Base-by-base conservation (phyloP, 2,888 invertebrate species). In the Plutella xylostella region DNA sequence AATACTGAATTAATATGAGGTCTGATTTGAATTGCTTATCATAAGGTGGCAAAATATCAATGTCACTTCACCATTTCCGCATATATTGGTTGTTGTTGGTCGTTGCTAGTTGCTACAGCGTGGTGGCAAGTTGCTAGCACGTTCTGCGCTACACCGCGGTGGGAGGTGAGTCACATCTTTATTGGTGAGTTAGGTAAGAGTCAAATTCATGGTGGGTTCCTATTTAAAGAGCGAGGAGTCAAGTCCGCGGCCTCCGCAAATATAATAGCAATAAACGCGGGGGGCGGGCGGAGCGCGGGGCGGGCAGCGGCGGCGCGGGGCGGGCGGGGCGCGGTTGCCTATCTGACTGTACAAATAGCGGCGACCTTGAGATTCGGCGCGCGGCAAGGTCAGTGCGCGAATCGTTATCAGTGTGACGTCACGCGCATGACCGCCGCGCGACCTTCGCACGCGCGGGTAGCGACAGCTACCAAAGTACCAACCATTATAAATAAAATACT, bases 351-450 rank as follows among this genome's bases (percentile, higher is more conserved):
- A 73, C 82, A 80, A 82, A 83, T 80, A 79, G 76, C 72, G 65
- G 70, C 70, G 68, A 78, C 82, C 82, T 83, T 82, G 82, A 70
- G 66, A 73, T 83, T 83, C 72, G 78, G 79, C 78, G 76, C 73
- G 72, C 72, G 78, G 70, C 82, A 83, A 82, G 82, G 82, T 80
- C 82, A 80, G 64, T 72, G 74, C 76, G 80, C 82, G 73, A 80
- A 82, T 80, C 74, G 79, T 83, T 83, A 83, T 83, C 83, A 82
- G 66, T 58, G 71, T 80, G 79, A 80, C 82, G 83, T 82, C 74
- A 78, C 35, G 68, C 69, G 63, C 57, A 63, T 71, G 77, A 83
- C 82, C 82, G 82, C 76, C 78, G 60, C 50, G 57, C 52, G 67
- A 67, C 68, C 68, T 67, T 67, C 59, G 67, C 60, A 74, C 77